These are phyloP conservation scores for Ramphastos sulfuratus DNA, from an alignment of 2,113 vertebrate species.

Conservation along the genomic window DNA sequence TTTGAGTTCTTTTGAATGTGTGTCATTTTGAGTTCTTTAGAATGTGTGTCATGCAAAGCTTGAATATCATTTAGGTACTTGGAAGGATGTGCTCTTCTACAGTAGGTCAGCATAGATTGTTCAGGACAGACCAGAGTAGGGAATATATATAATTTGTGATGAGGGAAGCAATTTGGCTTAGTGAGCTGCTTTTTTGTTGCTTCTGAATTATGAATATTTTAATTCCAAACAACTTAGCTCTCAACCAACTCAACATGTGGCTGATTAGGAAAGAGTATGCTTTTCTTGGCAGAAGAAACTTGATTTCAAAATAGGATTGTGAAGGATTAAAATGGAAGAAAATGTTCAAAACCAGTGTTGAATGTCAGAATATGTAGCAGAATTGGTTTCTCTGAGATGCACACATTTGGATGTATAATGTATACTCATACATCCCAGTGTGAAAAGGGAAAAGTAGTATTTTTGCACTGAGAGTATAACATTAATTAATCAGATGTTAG, in stretches of 20 bases:
- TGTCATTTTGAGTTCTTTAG: background rate
- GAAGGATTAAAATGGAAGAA: background rate
- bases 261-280: background rate
- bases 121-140: background rate
- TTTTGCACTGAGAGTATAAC: background rate
- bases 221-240: background rate
- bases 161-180: background rate
- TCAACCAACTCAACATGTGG: background rate
- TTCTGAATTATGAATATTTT: background rate
- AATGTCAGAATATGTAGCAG: background rate
- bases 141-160: background rate
- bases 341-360: background rate
- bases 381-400: background rate
- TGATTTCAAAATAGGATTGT: background rate
- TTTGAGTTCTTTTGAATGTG: background rate
- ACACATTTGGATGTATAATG: background rate
- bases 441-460: background rate
- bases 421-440: background rate
- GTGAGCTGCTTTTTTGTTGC: background rate
- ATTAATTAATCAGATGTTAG: background rate
- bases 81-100: background rate
- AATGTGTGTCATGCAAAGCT: background rate
- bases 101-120: background rate
- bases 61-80: background rate
- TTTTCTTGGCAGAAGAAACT: background rate